Percentiles rank a stretch among this genome's conserved stretches.
Conservation (phyloP, 1,140 invertebrate genomes). For the Amyelois transitella region DNA sequence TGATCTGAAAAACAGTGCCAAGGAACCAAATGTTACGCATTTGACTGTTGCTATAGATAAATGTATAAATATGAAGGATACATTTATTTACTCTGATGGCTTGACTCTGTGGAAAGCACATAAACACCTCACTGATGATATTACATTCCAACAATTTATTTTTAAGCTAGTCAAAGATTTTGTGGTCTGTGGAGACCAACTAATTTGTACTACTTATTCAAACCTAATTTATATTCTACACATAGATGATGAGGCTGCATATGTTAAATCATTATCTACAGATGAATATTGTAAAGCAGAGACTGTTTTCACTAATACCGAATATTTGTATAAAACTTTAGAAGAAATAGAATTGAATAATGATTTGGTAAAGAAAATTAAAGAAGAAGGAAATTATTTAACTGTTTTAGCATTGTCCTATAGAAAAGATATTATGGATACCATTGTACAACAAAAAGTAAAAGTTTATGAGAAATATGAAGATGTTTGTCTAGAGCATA, state of each 20-base stretch:
- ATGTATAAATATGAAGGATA: constrained; percentile 23
- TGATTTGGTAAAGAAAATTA: constrained; percentile 29
- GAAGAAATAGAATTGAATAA: constrained; percentile 38
- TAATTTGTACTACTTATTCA: constrained; percentile 52
- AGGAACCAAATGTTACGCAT: constrained; percentile 29
- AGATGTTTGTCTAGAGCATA: constrained; percentile 37
- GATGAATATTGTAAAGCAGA: constrained; percentile 33
- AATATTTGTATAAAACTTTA: constrained; percentile 39
- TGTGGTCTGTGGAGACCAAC: constrained; percentile 29
- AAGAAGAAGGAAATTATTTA: constrained; percentile 40
- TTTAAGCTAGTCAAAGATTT: constrained; percentile 50
- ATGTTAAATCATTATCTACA: constrained; percentile 15
- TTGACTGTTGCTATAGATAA: constrained; percentile 48
- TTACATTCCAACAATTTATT: constrained; percentile 35
- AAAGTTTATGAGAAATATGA: constrained; percentile 44
- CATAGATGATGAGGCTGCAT: constrained; percentile 29
- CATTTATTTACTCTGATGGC: constrained; percentile 49
- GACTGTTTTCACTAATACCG: constrained; percentile 33
- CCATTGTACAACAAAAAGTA: constrained; percentile 28
- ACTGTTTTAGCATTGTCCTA: constrained; percentile 46
- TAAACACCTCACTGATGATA: constrained; percentile 19
- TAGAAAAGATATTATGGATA: constrained; percentile 47
- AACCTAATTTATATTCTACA: constrained; percentile 45
- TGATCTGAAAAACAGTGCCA: constrained; percentile 12
- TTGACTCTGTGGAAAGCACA: constrained; percentile 44